Conservation (phyloP, 2,888 invertebrate genomes). For the Penaeus monodon region DNA sequence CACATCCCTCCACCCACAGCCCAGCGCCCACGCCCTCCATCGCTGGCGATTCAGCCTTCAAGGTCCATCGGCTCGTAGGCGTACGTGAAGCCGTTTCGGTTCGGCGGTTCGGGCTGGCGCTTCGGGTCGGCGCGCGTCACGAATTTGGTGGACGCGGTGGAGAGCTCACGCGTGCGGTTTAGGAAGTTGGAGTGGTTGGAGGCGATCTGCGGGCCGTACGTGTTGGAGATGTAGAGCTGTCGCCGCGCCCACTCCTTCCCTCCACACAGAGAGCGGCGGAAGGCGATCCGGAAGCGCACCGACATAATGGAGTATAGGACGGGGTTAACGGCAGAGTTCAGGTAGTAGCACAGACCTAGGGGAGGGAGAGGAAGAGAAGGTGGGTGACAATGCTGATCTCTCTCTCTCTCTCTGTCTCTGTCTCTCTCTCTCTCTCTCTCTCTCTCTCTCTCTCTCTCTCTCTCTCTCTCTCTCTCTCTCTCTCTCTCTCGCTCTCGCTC, state of each 20-base stretch:
- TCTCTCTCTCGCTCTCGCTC: too few relatives aligned
- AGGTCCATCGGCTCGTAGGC: conserved; percentile 48
- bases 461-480: too few relatives aligned
- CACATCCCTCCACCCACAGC: background rate
- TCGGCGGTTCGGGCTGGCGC: conserved; percentile 8
- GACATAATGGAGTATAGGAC: conserved; percentile 62
- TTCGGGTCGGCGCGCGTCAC: conserved; percentile 6
- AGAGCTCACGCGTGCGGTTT: conserved; percentile 41
- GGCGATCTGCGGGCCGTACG: conserved; percentile 28
- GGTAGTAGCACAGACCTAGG: conserved; percentile 53
- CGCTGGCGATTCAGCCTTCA: conserved; percentile 16
- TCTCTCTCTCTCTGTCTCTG: too few relatives aligned
- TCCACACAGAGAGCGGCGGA: conserved; percentile 51
- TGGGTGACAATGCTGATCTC: background rate
- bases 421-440: too few relatives aligned
- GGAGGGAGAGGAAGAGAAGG: background rate
- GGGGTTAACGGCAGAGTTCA: conserved; percentile 61
- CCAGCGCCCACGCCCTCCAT: background rate
- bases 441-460: too few relatives aligned
- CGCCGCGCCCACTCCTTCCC: conserved; percentile 51
- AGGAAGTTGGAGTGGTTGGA: conserved; percentile 48
- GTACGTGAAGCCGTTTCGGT: conserved; percentile 27
- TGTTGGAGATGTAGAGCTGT: conserved; percentile 44
- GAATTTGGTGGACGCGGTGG: conserved; percentile 30
- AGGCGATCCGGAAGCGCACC: conserved; percentile 55